Evolutionary conservation across 2,797 vertebrate species (phyloP).

Genomic region (Oryzias sinensis): DNA sequence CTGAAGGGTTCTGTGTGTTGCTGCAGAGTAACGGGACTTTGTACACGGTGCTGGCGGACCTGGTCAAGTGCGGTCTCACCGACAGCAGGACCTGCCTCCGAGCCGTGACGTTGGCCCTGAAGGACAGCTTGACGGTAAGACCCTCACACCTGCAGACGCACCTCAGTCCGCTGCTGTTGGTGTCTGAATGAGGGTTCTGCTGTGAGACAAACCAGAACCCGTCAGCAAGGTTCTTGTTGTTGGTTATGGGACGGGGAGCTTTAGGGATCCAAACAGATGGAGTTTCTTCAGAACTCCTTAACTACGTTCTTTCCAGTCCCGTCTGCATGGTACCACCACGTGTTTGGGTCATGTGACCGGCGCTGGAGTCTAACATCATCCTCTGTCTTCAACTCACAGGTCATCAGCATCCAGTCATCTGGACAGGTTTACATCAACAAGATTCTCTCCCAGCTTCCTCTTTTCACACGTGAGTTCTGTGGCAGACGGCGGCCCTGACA

Average conservation of each 20-base stretch:
- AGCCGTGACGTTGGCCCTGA: slow-evolving; percentile 66
- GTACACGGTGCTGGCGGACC: slow-evolving; percentile 80
- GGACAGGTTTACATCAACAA: slow-evolving; percentile 73
- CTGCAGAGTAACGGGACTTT: slow-evolving; percentile 54
- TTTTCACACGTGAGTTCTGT: slow-evolving; percentile 65
- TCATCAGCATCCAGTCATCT: slow-evolving; percentile 56
- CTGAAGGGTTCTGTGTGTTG: slow-evolving; percentile 8
- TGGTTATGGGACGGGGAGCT: too few relatives aligned
- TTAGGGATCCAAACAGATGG: too few relatives aligned
- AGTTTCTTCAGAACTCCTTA: too few relatives aligned
- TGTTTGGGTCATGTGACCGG: too few relatives aligned
- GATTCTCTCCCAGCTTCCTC: slow-evolving; percentile 65
- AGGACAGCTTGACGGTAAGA: slow-evolving; percentile 51
- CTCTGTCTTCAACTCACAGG: slow-evolving; percentile 38
- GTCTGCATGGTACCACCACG: too few relatives aligned
- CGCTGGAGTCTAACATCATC: too few relatives aligned
- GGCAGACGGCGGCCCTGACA: too few relatives aligned
- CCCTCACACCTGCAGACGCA: neutral
- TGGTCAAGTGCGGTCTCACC: slow-evolving; percentile 76
- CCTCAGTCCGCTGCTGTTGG: too few relatives aligned
- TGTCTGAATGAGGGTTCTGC: too few relatives aligned
- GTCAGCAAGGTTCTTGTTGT: neutral
- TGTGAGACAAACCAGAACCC: neutral
- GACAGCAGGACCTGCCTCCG: slow-evolving; percentile 81
- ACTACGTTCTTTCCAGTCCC: too few relatives aligned